Percentiles rank a stretch among this genome's conserved stretches.
phyloP scores from a whole-genome alignment of 2,888 invertebrate genomes.

The Spisula subtruncata region DNA sequence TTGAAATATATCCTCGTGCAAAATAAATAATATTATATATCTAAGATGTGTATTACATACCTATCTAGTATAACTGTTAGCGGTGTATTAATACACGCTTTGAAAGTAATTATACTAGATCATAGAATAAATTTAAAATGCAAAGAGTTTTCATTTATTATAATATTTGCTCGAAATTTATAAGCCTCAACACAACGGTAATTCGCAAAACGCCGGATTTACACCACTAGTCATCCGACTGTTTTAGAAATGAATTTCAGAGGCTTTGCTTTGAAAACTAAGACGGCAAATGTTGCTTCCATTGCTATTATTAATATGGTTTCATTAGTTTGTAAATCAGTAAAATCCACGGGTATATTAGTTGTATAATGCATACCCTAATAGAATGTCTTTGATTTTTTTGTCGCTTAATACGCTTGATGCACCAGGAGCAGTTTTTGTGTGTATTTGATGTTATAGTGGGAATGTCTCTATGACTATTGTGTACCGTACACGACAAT shows the following conservation, averaged over 20 bases:
- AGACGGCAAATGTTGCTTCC: conserved; percentile 3
- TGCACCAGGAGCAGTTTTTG: not conserved
- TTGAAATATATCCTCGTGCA: conserved; percentile 65
- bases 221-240: conserved; percentile 40
- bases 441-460: not conserved
- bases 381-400: conserved; percentile 27
- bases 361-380: not conserved
- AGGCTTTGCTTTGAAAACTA: conserved; percentile 34
- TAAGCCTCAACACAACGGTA: conserved; percentile 61
- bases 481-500: not conserved
- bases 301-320: not conserved
- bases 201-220: conserved; percentile 46
- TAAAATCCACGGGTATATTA: conserved; percentile 3
- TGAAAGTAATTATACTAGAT: conserved; percentile 57
- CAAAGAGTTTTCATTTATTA: conserved; percentile 55
- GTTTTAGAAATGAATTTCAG: conserved; percentile 57
- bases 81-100: conserved; percentile 64
- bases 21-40: conserved; percentile 62
- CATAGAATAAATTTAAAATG: conserved; percentile 52
- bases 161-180: conserved; percentile 52
- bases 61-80: conserved; percentile 50
- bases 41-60: conserved; percentile 54
- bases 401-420: conserved; percentile 18
- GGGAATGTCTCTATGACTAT: not conserved
- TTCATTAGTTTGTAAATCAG: conserved; percentile 19